Base-by-base conservation (phyloP, 2,888 invertebrate species). In the Eristalis tenax region DNA sequence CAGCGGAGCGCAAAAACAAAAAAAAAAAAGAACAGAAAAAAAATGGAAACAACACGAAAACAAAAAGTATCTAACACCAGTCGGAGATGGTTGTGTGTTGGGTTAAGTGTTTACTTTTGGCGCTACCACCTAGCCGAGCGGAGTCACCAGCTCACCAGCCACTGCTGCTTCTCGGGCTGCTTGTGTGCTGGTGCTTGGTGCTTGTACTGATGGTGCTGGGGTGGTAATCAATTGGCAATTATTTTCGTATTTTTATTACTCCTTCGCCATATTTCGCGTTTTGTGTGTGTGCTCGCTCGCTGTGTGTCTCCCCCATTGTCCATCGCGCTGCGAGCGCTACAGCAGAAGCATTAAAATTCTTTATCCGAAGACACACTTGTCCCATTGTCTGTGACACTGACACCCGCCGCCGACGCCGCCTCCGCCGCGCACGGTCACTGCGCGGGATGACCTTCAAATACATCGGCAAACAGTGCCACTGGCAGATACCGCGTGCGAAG, bases 181-280 rank as follows among this genome's bases (percentile, higher is more conserved):
- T 69, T 56, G 66, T 56, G 38, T 63, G 56, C 71, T 65, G 63
- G 18, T 56, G 56, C 66, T 63, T 26, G 32, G 13, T 18, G 59
- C 56, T 35, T 61, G 26, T 59, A 28, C 64, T 38, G 56, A 69
- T 78, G 35, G 50, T 59, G 59, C 59, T 59, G 59, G 26, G n/a
- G 59, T 23, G 59, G 83, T 65, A 86, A 86, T 86, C 86, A 86
- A 83, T 87, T 87, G 87, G 79, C 87, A 87, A 87, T 87, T 83
- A 87, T 83, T 83, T 87, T 87, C 71, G 73, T 80, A 83, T 87
- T 87, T 85, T 87, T 87, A 87, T 87, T 79, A 80, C 75, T 76
- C 73, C 28, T 56, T 65, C 76, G 81, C 74, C 81, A 82, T 82
- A 76, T 76, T 87, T 80, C 68, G 87, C 83, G 78, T 84, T 82